These are phyloP conservation scores for Microctenopoma lineatum DNA, from an alignment of 2,797 vertebrate species.

Conservation along the genomic window DNA sequence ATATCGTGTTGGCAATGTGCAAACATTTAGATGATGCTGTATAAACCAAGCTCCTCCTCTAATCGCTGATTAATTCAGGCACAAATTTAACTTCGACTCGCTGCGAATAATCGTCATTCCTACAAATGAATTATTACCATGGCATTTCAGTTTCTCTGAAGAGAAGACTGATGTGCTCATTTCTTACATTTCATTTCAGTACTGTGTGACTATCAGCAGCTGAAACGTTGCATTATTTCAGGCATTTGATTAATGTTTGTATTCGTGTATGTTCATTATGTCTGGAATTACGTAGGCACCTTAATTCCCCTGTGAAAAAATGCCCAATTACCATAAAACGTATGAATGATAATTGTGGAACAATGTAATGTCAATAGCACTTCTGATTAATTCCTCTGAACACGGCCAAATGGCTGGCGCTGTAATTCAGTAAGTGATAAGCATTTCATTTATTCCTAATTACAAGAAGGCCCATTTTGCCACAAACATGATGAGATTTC, in stretches of 20 bases:
- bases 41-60: constrained; percentile 29
- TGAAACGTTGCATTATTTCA: constrained; percentile 71
- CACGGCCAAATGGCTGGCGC: constrained; percentile 76
- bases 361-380: constrained; percentile 85
- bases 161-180: constrained; percentile 50
- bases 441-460: constrained; percentile 86
- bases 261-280: constrained; percentile 77
- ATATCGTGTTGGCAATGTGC: constrained; percentile 16
- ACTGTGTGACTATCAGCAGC: constrained; percentile 60
- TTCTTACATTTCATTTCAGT: constrained; percentile 52
- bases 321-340: constrained; percentile 82
- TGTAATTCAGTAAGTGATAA: constrained; percentile 83
- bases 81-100: constrained; percentile 29
- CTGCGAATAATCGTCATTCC: constrained; percentile 40
- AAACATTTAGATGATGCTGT: constrained; percentile 34
- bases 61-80: constrained; percentile 40
- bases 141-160: constrained; percentile 45
- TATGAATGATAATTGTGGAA: constrained; percentile 86
- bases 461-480: constrained; percentile 81
- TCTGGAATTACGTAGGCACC: constrained; percentile 74
- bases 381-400: constrained; percentile 84
- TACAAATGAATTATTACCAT: constrained; percentile 53
- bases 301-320: constrained; percentile 82
- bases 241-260: constrained; percentile 83
- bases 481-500: constrained; percentile 78